Conservation (phyloP, 1,140 invertebrate species). For the Drosophila ananassae region DNA sequence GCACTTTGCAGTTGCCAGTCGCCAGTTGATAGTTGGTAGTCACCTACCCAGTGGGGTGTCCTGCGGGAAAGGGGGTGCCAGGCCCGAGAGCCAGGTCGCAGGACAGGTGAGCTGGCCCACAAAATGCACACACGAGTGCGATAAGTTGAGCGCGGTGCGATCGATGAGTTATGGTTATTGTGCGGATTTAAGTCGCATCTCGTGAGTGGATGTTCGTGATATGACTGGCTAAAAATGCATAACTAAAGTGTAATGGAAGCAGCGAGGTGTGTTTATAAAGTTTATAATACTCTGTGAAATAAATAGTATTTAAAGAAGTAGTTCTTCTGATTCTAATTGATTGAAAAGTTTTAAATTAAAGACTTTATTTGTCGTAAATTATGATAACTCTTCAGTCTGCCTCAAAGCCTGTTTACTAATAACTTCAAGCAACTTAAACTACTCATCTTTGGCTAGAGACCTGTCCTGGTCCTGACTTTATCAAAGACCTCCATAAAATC, state of each 20-base stretch:
- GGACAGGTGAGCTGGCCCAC: conserved; percentile 54
- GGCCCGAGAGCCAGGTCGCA: neutral
- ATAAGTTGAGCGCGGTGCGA: conserved; percentile 30
- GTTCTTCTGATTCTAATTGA: no score
- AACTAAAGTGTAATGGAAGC: conserved; percentile 40
- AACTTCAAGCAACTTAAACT: conserved; percentile 24
- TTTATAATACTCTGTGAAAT: neutral
- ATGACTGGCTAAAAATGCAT: conserved; percentile 28
- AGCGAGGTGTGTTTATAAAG: conserved; percentile 10
- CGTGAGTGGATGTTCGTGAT: conserved; percentile 18
- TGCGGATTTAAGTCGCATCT: conserved; percentile 16
- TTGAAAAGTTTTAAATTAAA: neutral
- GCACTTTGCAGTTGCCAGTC: conserved; percentile 33
- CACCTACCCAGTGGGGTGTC: conserved; percentile 28
- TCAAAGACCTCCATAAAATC: conserved; percentile 60
- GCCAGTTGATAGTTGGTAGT: conserved; percentile 27
- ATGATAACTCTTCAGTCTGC: conserved; percentile 4
- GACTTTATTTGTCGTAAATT: neutral
- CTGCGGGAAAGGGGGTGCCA: neutral
- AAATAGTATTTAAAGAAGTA: neutral
- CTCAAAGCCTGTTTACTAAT: conserved; percentile 20
- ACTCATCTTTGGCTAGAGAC: conserved; percentile 21
- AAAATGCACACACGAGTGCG: conserved; percentile 18
- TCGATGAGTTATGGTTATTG: conserved; percentile 55
- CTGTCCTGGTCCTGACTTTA: conserved; percentile 43